Base-by-base conservation (phyloP, 2,888 invertebrate species). In the Mayetiola destructor region DNA sequence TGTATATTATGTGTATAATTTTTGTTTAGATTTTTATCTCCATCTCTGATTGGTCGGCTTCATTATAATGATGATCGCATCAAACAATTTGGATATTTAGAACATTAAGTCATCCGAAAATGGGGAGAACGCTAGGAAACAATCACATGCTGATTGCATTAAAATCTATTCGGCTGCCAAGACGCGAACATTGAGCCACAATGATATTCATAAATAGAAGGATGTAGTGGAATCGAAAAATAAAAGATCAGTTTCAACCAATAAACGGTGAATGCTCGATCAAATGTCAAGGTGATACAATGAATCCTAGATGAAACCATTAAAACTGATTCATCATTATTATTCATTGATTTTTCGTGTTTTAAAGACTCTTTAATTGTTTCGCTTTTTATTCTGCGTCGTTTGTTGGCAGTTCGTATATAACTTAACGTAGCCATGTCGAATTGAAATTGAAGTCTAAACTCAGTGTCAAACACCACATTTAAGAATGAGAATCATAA, bases 231-330 rank as follows among this genome's bases (percentile, higher is more conserved):
- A 9, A 21, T 8, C 40, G 14, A 3, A 21, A 1, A 8, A 40
- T 40, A 20, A 23, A 48, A 9, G 27, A 12, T 36, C 14, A 9
- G 10, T 42, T n/a, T n/a, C n/a, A n/a, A n/a, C n/a, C n/a, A n/a
- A n/a, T n/a, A n/a, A n/a, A 23, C 27, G 48, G 48, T 48, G 48
- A 48, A 48, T 48, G 48, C 27, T 48, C 48, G 12, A 16, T 16
- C 23, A 48, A 48, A 48, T 48, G 48, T 48, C 48, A 48, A 48
- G 48, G 48, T 48, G 48, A 48, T 48, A 48, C 48, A 48, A 27
- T 27, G 48, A 48, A 48, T 48, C 48, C 48, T 6, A 48, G 27
- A 48, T 23, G 8, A 21, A 20, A 21, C 4, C 4, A 12, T 8
- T 21, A 40, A 23, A 40, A 40, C 10, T 12, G 14, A 39, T 36